A percentile compares a stretch with the other conserved stretches of the same genome.
These are phyloP conservation scores for Lordiphosa fenestrarum DNA, from an alignment of 2,888 invertebrate genomes.

Conservation along the genomic window DNA sequence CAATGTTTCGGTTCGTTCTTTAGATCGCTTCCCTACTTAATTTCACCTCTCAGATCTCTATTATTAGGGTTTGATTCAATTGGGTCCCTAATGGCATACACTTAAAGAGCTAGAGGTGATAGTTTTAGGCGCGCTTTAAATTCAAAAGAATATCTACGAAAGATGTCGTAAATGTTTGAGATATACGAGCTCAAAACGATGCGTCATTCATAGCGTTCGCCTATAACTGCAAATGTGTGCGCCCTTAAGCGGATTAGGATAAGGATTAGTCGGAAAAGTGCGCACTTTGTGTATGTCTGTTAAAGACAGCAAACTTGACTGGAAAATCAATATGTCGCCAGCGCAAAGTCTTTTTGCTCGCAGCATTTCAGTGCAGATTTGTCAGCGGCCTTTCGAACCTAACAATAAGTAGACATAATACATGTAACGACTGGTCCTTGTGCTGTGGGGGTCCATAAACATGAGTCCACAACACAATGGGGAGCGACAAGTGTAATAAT, in stretches of 20 bases:
- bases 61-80: too few relatives aligned
- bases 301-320: slow-evolving; percentile 9
- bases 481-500: slow-evolving; percentile 24
- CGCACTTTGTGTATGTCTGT: slow-evolving; percentile 6
- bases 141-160: too few relatives aligned
- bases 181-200: too few relatives aligned
- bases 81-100: too few relatives aligned
- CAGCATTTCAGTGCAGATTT: slow-evolving; percentile 13
- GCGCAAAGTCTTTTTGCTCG: slow-evolving; percentile 2
- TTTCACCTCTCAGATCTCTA: too few relatives aligned
- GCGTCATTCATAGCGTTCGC: too few relatives aligned
- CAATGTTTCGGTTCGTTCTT: too few relatives aligned
- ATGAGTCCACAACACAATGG: slow-evolving; percentile 13
- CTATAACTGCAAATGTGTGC: neutral
- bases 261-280: slow-evolving; percentile 4
- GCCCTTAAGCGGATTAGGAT: slow-evolving; percentile 13
- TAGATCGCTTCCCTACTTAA: too few relatives aligned
- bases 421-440: slow-evolving; percentile 2
- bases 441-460: slow-evolving; percentile 2
- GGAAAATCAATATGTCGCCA: slow-evolving; percentile 12
- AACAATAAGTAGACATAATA: slow-evolving; percentile 19
- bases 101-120: too few relatives aligned
- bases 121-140: too few relatives aligned
- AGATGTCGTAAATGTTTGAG: too few relatives aligned
- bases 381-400: slow-evolving; percentile 1